Evolutionary conservation across 2,888 invertebrate genomes (phyloP), one percentile per base, ranked within the genome.

Genomic region (Dexiosoma caninum): DNA sequence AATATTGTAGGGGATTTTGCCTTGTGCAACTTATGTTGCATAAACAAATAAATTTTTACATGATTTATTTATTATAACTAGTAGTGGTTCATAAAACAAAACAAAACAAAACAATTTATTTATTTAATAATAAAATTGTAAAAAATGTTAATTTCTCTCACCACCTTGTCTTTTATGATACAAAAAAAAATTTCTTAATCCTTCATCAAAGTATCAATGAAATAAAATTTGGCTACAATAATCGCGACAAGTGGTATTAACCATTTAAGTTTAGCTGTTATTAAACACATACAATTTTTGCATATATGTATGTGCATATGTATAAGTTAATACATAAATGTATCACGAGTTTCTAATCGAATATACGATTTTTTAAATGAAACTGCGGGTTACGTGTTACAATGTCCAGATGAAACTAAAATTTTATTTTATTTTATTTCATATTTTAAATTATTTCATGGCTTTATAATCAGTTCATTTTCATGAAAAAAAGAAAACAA

Each of bases 91-190:
- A 10, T 19, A 49, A 59, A 30, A 44, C 10, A 35, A 37, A 27
- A 19, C 46, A 6, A 57, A 44, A 14, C 3, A 1, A 8, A 16
- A 23, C 27, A 49, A 57, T 21, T 51, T 71, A 19, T 32, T 14
- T 23, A 12, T 5, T 23, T 42, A n/a, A 30, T 30, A 57, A 30
- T 57, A 27, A 75, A 66, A 66, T 53, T 37, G 19, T 16, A 27
- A 59, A 76, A 30, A 49, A 78, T 78, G 49, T 78, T 78, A 78
- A 78, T 78, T 71, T 78, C 77, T 57, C 70, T 71, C 49, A 40
- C 59, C 70, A 66, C 64, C 23, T 77, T 40, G 10, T 14, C 40
- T 42, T 64, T 64, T 64, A 71, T 78, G 64, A 55, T 57, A n/a
- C n/a, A n/a, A n/a, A n/a, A n/a, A 12, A 32, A 46, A 35, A 6